Evolutionary conservation across 1,140 invertebrate species (phyloP).

Genomic region (Hyposmocoma kahamanoa): DNA sequence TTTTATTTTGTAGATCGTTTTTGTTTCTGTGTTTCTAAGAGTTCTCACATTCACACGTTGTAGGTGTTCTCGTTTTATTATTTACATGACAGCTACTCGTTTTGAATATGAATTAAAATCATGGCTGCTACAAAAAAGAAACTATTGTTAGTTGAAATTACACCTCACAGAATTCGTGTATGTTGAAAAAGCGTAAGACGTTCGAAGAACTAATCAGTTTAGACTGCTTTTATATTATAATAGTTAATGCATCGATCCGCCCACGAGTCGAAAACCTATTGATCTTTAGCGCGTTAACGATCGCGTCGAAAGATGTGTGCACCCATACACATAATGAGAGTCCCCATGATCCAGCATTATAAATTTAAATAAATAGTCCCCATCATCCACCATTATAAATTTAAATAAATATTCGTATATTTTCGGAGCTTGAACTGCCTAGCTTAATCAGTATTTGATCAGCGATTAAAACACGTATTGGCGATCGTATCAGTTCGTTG

Average conservation of each 20-base stretch:
- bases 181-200: slow-evolving; percentile 25
- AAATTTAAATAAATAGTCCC: slow-evolving; percentile 31
- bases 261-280: slow-evolving; percentile 49
- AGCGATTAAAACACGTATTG: slow-evolving; percentile 2
- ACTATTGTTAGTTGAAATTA: slow-evolving; percentile 3
- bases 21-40: background rate
- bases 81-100: background rate
- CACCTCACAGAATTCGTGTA: slow-evolving; percentile 21
- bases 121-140: background rate
- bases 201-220: slow-evolving; percentile 51
- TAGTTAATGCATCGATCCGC: slow-evolving; percentile 63
- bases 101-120: background rate
- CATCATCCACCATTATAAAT: slow-evolving; percentile 38
- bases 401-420: slow-evolving; percentile 28
- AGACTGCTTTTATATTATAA: slow-evolving; percentile 59
- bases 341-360: slow-evolving; percentile 35
- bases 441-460: slow-evolving; percentile 23
- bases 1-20: slow-evolving; percentile 24
- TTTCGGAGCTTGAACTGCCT: slow-evolving; percentile 22
- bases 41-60: slow-evolving; percentile 12
- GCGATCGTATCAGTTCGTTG: background rate
- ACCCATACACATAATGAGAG: slow-evolving; percentile 26
- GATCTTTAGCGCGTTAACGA: slow-evolving; percentile 52
- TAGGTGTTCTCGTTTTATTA: slow-evolving; percentile 1
- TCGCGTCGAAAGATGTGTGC: slow-evolving; percentile 43